Conservation (phyloP, 2,113 vertebrate genomes). For the Brachirus orientalis region DNA sequence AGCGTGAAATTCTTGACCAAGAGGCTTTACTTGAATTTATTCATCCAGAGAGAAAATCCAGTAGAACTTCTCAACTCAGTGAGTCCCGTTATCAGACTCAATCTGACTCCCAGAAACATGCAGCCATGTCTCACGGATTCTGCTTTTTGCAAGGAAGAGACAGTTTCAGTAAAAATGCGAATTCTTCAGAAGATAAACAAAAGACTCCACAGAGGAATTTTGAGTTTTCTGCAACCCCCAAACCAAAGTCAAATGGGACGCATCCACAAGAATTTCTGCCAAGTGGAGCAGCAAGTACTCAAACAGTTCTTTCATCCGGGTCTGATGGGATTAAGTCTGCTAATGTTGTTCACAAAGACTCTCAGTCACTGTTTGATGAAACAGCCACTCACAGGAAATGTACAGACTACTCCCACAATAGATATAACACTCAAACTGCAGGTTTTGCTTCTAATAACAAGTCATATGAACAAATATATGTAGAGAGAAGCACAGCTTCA, state of each 20-base stretch:
- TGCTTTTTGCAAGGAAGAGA: conserved; percentile 46
- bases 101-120: conserved; percentile 28
- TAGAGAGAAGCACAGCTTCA: conserved; percentile 20
- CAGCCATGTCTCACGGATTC: conserved; percentile 22
- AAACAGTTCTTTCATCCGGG: conserved; percentile 25
- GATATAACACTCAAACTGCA: conserved; percentile 13
- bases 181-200: conserved; percentile 36
- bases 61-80: background rate
- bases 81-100: conserved; percentile 23
- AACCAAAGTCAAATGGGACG: conserved; percentile 37
- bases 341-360: conserved; percentile 23
- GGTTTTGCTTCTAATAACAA: conserved; percentile 7
- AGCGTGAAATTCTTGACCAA: conserved; percentile 54
- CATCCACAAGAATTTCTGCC: conserved; percentile 21
- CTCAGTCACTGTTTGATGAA: conserved; percentile 32
- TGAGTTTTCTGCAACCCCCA: conserved; percentile 22
- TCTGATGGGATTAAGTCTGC: conserved; percentile 31
- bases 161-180: conserved; percentile 54
- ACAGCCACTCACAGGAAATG: conserved; percentile 26
- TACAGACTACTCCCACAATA: conserved; percentile 25
- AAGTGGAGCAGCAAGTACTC: conserved; percentile 15
- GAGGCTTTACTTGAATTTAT: conserved; percentile 58
- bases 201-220: conserved; percentile 21
- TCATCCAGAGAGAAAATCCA: conserved; percentile 14
- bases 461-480: conserved; percentile 14